Conservation (phyloP, 2,113 vertebrate genomes). For the Vidua macroura region DNA sequence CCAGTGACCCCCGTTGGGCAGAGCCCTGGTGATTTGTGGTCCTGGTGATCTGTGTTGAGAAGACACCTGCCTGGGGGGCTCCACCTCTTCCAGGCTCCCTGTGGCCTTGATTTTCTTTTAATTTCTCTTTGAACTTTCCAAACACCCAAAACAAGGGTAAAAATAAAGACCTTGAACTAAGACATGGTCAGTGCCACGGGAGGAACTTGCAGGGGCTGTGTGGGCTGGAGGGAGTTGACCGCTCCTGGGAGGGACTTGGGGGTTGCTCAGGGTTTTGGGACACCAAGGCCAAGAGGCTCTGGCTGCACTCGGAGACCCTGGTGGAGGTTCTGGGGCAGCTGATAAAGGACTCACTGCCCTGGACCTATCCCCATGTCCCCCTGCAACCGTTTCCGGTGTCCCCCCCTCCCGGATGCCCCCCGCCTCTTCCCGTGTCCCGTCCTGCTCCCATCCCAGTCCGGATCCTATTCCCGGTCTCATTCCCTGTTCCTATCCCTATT, state of each 20-base stretch:
- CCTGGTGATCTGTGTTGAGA: not conserved
- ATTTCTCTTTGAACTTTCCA: not conserved
- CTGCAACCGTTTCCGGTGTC: not conserved
- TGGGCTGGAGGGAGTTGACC: not conserved
- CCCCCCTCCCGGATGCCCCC: not conserved
- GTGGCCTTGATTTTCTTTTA: not conserved
- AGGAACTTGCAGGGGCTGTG: not conserved
- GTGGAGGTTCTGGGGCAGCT: not conserved
- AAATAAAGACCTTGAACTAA: not conserved
- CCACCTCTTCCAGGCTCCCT: not conserved
- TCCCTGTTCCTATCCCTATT: not conserved
- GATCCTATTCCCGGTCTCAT: not conserved
- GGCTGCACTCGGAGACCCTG: not conserved
- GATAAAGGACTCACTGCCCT: not conserved
- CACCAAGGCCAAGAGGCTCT: not conserved
- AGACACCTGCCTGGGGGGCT: not conserved
- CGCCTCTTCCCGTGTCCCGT: too few species aligned
- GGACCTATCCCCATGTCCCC: not conserved
- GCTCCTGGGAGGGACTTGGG: not conserved
- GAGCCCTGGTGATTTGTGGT: not conserved
- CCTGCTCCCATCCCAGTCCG: not conserved
- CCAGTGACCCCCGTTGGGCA: not conserved
- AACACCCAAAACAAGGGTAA: not conserved
- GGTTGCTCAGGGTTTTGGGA: not conserved
- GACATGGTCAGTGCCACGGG: not conserved